Conservation (phyloP, 2,797 vertebrate genomes). For the Pseudomugil tenellus region DNA sequence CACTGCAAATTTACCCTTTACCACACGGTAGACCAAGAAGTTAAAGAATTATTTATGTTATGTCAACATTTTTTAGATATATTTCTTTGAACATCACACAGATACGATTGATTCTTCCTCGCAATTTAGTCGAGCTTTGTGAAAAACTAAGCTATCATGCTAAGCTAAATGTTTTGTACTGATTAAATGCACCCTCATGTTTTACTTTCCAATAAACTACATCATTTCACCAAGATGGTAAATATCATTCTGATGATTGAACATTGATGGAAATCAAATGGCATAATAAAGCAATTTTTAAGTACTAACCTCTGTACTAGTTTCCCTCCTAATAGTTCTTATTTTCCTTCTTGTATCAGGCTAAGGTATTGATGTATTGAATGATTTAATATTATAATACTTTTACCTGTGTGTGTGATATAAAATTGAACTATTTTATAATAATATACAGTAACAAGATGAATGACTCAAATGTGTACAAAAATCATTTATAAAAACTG, state of each 20-base stretch:
- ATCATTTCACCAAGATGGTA: background rate
- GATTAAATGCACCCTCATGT: constrained; percentile 1
- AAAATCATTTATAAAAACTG: too few relatives aligned
- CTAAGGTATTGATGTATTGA: background rate
- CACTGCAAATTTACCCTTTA: too few relatives aligned
- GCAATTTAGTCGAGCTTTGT: constrained; percentile 2
- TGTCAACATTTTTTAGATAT: too few relatives aligned
- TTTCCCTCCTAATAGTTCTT: background rate
- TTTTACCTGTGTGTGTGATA: background rate
- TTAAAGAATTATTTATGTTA: too few relatives aligned
- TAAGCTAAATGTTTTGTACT: background rate
- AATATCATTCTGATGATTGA: constrained; percentile 2
- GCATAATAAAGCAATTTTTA: background rate
- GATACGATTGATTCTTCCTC: background rate
- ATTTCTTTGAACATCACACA: background rate
- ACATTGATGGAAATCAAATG: constrained; percentile 2
- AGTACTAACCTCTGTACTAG: background rate
- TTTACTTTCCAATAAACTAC: background rate
- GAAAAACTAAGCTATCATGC: constrained; percentile 10
- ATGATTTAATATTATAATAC: background rate
- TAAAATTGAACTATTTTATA: background rate
- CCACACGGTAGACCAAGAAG: too few relatives aligned
- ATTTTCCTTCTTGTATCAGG: background rate
- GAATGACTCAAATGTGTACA: background rate
- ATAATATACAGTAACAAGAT: background rate